These are phyloP conservation scores for Ptychodera flava DNA, from an alignment of 35 echinoderm and acorn worm species.

Conservation along the genomic window DNA sequence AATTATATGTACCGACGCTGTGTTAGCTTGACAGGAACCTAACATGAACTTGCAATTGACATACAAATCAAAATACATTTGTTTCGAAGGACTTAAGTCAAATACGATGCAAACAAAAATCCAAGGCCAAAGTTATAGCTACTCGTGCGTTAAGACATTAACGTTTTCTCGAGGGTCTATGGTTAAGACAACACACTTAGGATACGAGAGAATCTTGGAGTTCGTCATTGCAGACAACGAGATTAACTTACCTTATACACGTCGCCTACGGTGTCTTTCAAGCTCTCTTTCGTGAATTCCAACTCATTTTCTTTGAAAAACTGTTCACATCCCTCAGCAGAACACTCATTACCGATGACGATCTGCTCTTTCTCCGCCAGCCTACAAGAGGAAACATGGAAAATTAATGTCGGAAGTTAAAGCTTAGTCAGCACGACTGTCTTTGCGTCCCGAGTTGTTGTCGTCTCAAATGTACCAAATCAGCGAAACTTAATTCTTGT, in stretches of 20 bases:
- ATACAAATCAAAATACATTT: not conserved
- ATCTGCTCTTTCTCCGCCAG: conserved; percentile 69
- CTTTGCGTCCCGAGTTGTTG: not conserved
- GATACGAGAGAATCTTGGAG: too few species aligned
- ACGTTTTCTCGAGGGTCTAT: not conserved
- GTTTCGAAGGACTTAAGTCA: not conserved
- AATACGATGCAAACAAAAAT: too few species aligned
- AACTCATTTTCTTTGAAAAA: conserved; percentile 81
- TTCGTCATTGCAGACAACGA: not conserved
- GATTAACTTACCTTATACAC: conserved; percentile 29
- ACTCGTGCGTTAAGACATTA: not conserved
- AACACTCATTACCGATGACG: conserved; percentile 70
- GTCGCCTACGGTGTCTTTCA: conserved; percentile 23
- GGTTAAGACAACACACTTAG: not conserved
- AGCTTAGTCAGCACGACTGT: too few species aligned
- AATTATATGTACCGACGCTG: too few species aligned
- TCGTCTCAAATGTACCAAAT: not conserved
- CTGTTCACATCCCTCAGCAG: conserved; percentile 52
- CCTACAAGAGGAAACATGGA: conserved; percentile 27
- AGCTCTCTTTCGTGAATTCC: conserved; percentile 24
- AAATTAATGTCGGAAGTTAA: not conserved
- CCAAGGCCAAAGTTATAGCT: too few species aligned
- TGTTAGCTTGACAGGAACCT: too few species aligned
- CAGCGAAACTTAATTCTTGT: not conserved
- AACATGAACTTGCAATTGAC: too few species aligned